Conservation (phyloP, 2,113 vertebrate species). For the Edolisoma coerulescens region DNA sequence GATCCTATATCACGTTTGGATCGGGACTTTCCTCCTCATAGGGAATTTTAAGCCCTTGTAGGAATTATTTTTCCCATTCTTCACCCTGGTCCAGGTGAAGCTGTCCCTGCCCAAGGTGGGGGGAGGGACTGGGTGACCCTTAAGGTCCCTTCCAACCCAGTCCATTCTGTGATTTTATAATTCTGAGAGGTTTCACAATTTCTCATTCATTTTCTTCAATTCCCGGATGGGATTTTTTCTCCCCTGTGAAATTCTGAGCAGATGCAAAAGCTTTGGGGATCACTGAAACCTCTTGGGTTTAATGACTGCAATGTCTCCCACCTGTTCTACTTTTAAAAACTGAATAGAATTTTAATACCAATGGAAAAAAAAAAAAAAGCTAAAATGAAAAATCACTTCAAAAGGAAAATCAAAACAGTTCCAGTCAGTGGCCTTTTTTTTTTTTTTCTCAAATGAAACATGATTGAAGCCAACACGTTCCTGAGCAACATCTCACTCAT, state of each 20-base stretch:
- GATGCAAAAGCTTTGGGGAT: background rate
- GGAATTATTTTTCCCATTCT: background rate
- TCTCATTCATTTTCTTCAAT: background rate
- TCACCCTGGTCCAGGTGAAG: background rate
- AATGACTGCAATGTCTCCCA: background rate
- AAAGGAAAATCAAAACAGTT: constrained; percentile 40
- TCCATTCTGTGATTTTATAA: background rate
- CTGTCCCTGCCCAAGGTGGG: background rate
- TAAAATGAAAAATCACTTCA: background rate
- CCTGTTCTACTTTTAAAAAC: background rate
- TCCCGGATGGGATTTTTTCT: background rate
- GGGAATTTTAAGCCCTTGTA: background rate
- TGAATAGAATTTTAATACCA: background rate
- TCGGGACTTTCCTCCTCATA: background rate
- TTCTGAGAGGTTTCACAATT: background rate
- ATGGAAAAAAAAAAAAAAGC: too few species aligned
- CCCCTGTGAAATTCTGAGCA: background rate
- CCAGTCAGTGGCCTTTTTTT: background rate
- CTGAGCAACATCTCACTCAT: constrained; percentile 7
- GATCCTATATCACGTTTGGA: background rate
- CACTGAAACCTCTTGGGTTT: background rate
- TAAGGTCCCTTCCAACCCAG: background rate
- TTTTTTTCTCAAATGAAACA: background rate
- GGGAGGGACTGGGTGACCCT: too few species aligned
- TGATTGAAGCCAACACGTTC: constrained; percentile 10